Evolutionary conservation across 2,888 invertebrate species (phyloP), one percentile per base, ranked within the genome.

Genomic region (Standfussiana lucernea): DNA sequence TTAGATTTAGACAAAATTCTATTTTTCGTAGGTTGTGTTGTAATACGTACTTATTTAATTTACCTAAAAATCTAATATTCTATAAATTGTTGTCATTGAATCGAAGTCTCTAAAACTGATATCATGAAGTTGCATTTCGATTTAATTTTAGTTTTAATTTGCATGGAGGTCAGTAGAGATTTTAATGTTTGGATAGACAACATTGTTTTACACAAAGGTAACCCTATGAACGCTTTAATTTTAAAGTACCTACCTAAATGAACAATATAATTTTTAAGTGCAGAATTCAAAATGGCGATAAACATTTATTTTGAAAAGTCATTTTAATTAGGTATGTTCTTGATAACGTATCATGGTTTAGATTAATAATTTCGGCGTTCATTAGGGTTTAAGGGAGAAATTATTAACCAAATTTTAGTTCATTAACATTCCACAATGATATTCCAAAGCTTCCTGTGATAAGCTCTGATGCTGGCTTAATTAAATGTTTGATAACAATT

Each of bases 391-490:
- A 42, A 53, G 68, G 75, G 72, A 77, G 66, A 72, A 66, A 82
- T 72, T 61, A 82, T 61, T 64, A 75, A 66, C 53, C 75, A 79
- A 72, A 81, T 67, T 72, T 13, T 84, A 79, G 72, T 77, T 80
- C 42, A 84, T 75, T 74, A 82, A 80, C 88, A 91, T 90, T 91
- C 88, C 89, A 85, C 77, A 80, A 86, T 88, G 81, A 87, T 87
- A 88, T 91, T 91, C 91, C 91, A 93, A 93, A 92, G 92, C 89
- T 90, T 86, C 87, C 90, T 93, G 93, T 93, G 93, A 93, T 93
- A 93, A 86, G 84, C 78, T 82, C 72, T 70, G 67, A 75, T 74
- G 53, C 72, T 83, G 76, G 35, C 61, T 83, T 84, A 75, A 79
- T 83, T 85, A 79, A 72, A 76, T 56, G 37, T 75, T 81, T 68